Evolutionary conservation across 2,113 vertebrate species (phyloP).

Genomic region (Sciurus niger): DNA sequence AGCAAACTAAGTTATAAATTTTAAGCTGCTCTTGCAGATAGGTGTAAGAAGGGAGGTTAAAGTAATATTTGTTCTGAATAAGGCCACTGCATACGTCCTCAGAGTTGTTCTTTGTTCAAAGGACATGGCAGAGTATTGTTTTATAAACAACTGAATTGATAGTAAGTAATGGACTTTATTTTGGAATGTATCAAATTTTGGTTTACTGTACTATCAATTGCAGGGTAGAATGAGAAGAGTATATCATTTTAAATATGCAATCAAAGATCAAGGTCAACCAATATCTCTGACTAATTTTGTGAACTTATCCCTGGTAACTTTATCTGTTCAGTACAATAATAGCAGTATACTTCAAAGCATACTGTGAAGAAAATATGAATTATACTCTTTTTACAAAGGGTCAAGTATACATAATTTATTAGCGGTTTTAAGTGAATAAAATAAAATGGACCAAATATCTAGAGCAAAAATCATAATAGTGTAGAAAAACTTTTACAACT

Average conservation of each 20-base stretch:
- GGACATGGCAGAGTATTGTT: neutral
- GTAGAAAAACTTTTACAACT: neutral
- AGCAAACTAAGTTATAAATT: constrained; percentile 24
- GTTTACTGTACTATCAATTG: neutral
- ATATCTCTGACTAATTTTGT: neutral
- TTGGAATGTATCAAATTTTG: neutral
- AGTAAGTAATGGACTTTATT: neutral
- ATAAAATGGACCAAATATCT: neutral
- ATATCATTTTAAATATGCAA: neutral
- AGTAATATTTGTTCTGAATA: neutral
- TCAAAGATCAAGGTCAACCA: neutral
- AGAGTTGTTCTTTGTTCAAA: neutral
- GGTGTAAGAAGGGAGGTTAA: neutral
- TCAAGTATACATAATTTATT: neutral
- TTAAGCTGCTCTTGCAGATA: neutral
- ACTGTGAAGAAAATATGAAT: neutral
- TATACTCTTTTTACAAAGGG: neutral
- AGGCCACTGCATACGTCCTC: neutral
- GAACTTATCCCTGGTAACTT: neutral
- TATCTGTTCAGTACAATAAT: neutral
- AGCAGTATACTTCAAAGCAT: neutral
- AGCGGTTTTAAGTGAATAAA: neutral
- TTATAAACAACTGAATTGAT: neutral
- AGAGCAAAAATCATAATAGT: neutral
- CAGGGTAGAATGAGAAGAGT: neutral